Conservation (phyloP, 1,140 invertebrate genomes). For the Macrobrachium nipponense region DNA sequence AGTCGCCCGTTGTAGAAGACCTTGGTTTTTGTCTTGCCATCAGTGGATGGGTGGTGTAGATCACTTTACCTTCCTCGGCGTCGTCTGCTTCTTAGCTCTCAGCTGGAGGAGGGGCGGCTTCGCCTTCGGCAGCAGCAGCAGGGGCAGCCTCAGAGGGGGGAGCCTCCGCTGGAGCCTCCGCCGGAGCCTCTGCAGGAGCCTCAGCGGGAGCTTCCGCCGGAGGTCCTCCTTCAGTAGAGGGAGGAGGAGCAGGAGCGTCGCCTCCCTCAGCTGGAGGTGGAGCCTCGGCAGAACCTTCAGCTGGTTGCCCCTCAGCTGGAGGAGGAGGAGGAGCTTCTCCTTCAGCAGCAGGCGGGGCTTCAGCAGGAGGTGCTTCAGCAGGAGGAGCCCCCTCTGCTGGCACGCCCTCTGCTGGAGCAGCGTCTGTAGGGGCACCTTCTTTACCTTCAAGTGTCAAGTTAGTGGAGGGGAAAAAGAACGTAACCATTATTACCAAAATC, state of each 20-base stretch:
- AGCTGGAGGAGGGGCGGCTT: conserved; percentile 32
- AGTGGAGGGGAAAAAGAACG: conserved; percentile 39
- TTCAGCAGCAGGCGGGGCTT: conserved; percentile 26
- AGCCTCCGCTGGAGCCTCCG: conserved; percentile 35
- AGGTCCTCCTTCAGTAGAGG: conserved; percentile 36
- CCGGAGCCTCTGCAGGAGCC: conserved; percentile 40
- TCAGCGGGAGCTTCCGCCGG: conserved; percentile 50
- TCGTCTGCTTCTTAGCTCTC: conserved; percentile 45
- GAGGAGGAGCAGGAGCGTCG: conserved; percentile 30
- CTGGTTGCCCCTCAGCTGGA: conserved; percentile 29
- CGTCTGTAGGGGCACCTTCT: conserved; percentile 39
- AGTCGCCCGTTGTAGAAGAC: background rate
- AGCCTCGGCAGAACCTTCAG: conserved; percentile 46
- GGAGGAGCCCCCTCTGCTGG: conserved; percentile 38
- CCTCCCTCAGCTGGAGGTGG: conserved; percentile 39
- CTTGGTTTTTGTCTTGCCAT: background rate
- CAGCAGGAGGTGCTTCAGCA: conserved; percentile 33
- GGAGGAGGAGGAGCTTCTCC: conserved; percentile 12
- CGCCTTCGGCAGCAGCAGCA: conserved; percentile 44
- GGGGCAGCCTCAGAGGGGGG: conserved; percentile 29
- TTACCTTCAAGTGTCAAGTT: conserved; percentile 53
- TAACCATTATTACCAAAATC: conserved; percentile 37
- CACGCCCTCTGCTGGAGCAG: conserved; percentile 27
- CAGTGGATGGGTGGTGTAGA: background rate
- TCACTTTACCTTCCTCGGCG: conserved; percentile 50